These are phyloP conservation scores for Hylyphantes graminicola DNA, from an alignment of 1,140 invertebrate genomes.

Conservation along the genomic window DNA sequence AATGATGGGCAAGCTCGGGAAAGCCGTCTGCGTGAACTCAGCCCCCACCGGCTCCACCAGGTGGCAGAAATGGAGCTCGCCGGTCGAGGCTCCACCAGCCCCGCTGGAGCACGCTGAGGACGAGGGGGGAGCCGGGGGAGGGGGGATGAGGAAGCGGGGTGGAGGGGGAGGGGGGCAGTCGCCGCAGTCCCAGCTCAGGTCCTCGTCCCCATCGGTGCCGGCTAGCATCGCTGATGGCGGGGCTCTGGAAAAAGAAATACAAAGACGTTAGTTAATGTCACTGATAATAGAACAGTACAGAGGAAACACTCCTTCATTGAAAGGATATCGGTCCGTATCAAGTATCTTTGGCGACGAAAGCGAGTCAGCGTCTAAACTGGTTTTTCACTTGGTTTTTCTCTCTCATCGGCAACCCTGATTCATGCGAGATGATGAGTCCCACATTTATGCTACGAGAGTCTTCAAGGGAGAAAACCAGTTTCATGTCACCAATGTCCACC, in stretches of 20 bases:
- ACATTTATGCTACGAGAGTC: too few species aligned
- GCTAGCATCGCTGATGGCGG: conserved; percentile 52
- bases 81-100: not conserved
- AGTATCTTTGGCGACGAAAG: too few species aligned
- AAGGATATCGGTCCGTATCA: too few species aligned
- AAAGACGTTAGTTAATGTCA: too few species aligned
- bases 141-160: conserved; percentile 35
- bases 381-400: too few species aligned
- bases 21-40: conserved; percentile 59
- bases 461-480: too few species aligned
- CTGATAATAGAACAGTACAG: too few species aligned
- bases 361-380: too few species aligned
- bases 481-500: too few species aligned
- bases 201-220: conserved; percentile 54
- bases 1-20: conserved; percentile 61
- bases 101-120: conserved; percentile 24
- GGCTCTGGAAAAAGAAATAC: conserved; percentile 30
- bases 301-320: too few species aligned
- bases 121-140: conserved; percentile 51
- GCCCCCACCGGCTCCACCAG: conserved; percentile 57
- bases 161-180: conserved; percentile 55
- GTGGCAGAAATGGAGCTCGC: conserved; percentile 61
- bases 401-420: too few species aligned
- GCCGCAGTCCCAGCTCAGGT: conserved; percentile 48
- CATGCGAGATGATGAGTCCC: too few species aligned